These are phyloP conservation scores for Nowickia ferox DNA, from an alignment of 2,888 invertebrate genomes.

Conservation along the genomic window DNA sequence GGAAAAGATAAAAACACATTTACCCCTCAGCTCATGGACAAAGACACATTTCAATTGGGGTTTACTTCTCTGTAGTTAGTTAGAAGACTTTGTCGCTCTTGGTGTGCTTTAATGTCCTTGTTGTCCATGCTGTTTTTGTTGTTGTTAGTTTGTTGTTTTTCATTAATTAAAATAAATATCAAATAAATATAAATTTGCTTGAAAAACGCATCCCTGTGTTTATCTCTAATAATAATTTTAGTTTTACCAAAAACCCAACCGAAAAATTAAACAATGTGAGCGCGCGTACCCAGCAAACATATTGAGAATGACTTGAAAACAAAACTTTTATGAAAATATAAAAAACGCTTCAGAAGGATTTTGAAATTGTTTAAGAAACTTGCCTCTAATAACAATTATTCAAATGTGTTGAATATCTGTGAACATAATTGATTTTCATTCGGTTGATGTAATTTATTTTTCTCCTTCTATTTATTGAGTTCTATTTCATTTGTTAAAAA, in stretches of 20 bases:
- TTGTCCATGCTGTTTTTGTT: conserved; percentile 5
- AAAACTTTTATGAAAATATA: neutral
- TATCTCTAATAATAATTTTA: conserved; percentile 64
- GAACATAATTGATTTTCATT: too few species aligned
- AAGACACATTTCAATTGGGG: neutral
- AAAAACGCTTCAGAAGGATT: neutral
- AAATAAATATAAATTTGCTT: conserved; percentile 68
- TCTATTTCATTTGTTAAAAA: too few species aligned
- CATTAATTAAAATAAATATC: conserved; percentile 68
- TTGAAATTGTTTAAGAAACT: too few species aligned
- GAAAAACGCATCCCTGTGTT: conserved; percentile 63
- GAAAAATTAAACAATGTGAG: conserved; percentile 17
- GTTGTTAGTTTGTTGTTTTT: conserved; percentile 19
- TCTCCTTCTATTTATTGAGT: too few species aligned
- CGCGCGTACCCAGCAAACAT: conserved; percentile 2
- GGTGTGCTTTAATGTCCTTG: conserved; percentile 6
- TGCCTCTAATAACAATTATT: too few species aligned
- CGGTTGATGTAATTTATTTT: too few species aligned
- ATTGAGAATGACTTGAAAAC: neutral
- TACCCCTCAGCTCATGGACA: neutral
- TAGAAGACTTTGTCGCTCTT: conserved; percentile 5
- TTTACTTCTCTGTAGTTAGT: conserved; percentile 6
- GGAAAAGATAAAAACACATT: neutral
- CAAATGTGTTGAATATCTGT: too few species aligned
- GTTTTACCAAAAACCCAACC: conserved; percentile 42